Conservation (phyloP, 2,797 vertebrate genomes). For the Chromis chromis region DNA sequence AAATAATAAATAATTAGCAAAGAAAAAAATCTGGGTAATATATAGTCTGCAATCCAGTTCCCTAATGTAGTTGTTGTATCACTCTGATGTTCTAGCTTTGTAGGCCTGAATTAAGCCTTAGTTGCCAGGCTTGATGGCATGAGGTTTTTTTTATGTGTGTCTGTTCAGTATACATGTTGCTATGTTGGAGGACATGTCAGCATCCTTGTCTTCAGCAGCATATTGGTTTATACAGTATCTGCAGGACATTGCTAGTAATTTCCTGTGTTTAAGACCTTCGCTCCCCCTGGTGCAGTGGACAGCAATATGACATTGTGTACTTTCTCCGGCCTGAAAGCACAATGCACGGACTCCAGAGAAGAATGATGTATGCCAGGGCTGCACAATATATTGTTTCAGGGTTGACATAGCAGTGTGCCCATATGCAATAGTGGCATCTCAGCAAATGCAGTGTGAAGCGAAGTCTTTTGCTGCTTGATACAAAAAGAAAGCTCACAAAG, state of each 20-base stretch:
- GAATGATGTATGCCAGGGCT: background rate
- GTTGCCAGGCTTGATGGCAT: conserved; percentile 1
- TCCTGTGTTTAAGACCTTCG: conserved; percentile 52
- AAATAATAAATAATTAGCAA: conserved; percentile 9
- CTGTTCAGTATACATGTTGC: conserved; percentile 8
- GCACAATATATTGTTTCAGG: too few species aligned
- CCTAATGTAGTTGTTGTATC: conserved; percentile 23
- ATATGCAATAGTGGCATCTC: too few species aligned
- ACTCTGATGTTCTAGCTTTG: conserved; percentile 14
- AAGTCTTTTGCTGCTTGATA: too few species aligned
- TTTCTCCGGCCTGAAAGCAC: conserved; percentile 35
- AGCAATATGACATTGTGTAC: conserved; percentile 19
- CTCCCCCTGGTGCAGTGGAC: conserved; percentile 42
- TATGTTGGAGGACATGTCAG: background rate
- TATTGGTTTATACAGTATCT: conserved; percentile 24
- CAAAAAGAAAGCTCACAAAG: too few species aligned
- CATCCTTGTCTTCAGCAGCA: background rate
- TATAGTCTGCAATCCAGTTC: conserved; percentile 17
- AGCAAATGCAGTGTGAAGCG: too few species aligned
- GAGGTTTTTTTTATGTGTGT: background rate
- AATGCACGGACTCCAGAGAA: conserved; percentile 27
- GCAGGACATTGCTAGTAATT: conserved; percentile 18
- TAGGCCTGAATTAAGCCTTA: conserved; percentile 8
- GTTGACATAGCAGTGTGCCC: too few species aligned
- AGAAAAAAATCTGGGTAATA: conserved; percentile 25